Evolutionary conservation across 2,888 invertebrate species (phyloP), one percentile per base, ranked within the genome.

Genomic region (Drosophila falleni): DNA sequence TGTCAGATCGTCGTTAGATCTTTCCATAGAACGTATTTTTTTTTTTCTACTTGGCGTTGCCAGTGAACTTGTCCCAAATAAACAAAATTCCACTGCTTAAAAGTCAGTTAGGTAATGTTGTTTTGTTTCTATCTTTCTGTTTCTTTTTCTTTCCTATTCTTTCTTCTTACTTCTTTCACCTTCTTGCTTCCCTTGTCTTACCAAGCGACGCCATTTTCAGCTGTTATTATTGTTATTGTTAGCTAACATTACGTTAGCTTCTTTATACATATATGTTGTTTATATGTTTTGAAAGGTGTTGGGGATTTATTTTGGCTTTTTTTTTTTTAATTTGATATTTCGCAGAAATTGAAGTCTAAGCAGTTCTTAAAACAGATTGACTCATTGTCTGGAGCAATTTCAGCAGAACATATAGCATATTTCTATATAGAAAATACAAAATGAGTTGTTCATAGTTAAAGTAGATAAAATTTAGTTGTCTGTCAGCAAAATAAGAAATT

Each of bases 31-130:
- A 58, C 37, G 56, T 49, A 46, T 46, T 37, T 61, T 66, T 70
- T 64, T 50, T 55, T 72, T 71, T 66, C 58, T 46, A 59, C 50
- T 66, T 61, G 62, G 35, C 42, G 42, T 66, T 65, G 83, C 49
- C 87, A 72, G 71, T 89, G 90, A 89, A 89, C 82, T 89, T 90
- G 90, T 89, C 90, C 90, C 90, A 90, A 90, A 90, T 90, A 90
- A 90, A 90, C 90, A 90, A 84, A 84, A 87, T 84, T 87, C 84
- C 88, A 80, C 62, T 58, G 79, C 61, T 62, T 64, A 71, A 78
- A 58, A 73, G 71, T 70, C 69, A 69, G 72, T 85, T 70, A 70
- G 73, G 79, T 77, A 74, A 83, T 80, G 56, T 49, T 71, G 42
- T 66, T 60, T 35, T 50, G 35, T 50, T 35, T 33, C 33, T 35